Base-by-base conservation (phyloP, 2,113 vertebrate genomes). In the Odocoileus virginianus region DNA sequence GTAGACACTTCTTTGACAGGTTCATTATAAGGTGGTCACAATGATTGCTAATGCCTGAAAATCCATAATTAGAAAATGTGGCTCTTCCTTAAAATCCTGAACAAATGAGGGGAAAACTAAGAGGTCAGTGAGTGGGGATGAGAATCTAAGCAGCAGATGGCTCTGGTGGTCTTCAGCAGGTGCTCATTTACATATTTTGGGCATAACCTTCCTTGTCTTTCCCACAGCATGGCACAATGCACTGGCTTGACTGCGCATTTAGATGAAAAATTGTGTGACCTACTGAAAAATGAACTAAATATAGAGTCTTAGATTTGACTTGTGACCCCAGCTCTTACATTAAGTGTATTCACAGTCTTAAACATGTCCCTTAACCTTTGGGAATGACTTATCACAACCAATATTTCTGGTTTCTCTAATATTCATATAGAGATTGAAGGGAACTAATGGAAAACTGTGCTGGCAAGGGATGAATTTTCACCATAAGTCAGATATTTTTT, bases 161-260 rank as follows among this genome's bases (percentile, higher is more conserved):
- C 16, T 13, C 76, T 81, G 43, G 93, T 55, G 74, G 83, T 92
- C 92, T 95, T 92, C 85, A 95, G 84, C 91, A 95, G 85, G 81
- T 92, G 85, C 76, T 97, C 58, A 67, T 97, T 94, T 96, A 82
- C 81, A 93, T 96, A 91, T 96, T 94, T 87, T 84, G 55, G n/a
- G 9, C 43, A 93, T 97, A 85, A 91, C 23, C n/a, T 54, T 19
- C 33, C 60, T 71, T 0, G 12, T 12, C 27, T 45, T 67, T 95
- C 36, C 17, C 67, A 64, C 50, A 94, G 30, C 47, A 60, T 76
- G 58, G 81, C 36, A 85, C 4, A 50, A 17, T 76, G 60, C 30
- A 96, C 85, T 87, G 47, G 58, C 54, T 74, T 89, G 28, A 84
- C 81, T 27, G 50, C 19, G n/a, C 21, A 61, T 83, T 96, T 76